Conservation (phyloP, 2,888 invertebrate genomes). For the Iphiclides podalirius region DNA sequence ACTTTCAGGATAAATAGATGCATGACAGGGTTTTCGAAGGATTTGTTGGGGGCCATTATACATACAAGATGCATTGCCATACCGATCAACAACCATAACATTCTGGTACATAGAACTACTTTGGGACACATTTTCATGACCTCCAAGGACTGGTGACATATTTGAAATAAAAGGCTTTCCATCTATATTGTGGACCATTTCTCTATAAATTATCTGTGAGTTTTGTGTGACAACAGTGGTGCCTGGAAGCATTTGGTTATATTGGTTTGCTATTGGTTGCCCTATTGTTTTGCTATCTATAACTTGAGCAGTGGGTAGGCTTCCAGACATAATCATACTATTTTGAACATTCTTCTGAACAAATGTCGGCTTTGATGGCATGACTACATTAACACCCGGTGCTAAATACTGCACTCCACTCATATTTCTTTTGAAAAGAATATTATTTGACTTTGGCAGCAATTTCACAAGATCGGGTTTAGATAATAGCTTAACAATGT, state of each 20-base stretch:
- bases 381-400: slow-evolving; percentile 55
- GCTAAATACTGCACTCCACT: slow-evolving; percentile 60
- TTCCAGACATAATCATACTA: slow-evolving; percentile 65
- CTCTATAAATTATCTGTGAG: slow-evolving; percentile 72
- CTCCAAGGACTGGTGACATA: slow-evolving; percentile 55
- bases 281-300: slow-evolving; percentile 50
- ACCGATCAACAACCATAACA: slow-evolving; percentile 72
- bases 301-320: slow-evolving; percentile 47
- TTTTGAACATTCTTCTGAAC: slow-evolving; percentile 70
- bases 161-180: slow-evolving; percentile 66
- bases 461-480: slow-evolving; percentile 60
- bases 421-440: slow-evolving; percentile 62
- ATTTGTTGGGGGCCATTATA: slow-evolving; percentile 58
- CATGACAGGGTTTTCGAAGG: slow-evolving; percentile 49
- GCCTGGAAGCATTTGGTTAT: slow-evolving; percentile 56
- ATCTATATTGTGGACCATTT: slow-evolving; percentile 70
- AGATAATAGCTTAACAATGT: slow-evolving; percentile 57
- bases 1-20: slow-evolving; percentile 47
- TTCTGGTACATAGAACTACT: slow-evolving; percentile 69
- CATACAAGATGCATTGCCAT: slow-evolving; percentile 69
- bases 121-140: slow-evolving; percentile 60
- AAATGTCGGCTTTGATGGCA: slow-evolving; percentile 58
- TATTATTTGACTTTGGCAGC: slow-evolving; percentile 61
- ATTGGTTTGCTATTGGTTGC: slow-evolving; percentile 51
- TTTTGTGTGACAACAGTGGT: slow-evolving; percentile 71